phyloP scores from a whole-genome alignment of 2,888 invertebrate species.

The Apamea anceps region DNA sequence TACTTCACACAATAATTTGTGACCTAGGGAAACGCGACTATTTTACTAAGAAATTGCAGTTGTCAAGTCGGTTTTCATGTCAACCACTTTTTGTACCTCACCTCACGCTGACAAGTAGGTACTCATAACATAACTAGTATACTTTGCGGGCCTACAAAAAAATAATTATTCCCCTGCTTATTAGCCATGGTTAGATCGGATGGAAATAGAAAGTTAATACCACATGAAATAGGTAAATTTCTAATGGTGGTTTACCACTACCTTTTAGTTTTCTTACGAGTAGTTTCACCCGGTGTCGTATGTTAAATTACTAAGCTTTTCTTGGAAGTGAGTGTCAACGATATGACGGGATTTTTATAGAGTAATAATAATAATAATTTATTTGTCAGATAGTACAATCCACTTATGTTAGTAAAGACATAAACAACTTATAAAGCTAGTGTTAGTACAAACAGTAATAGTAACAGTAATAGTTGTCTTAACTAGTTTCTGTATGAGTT shows the following conservation, averaged over 20 bases:
- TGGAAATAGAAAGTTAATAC: constrained; percentile 65
- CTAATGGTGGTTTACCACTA: constrained; percentile 59
- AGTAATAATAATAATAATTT: too few species aligned
- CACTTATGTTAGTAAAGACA: too few species aligned
- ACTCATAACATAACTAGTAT: constrained; percentile 44
- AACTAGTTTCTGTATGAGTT: background rate
- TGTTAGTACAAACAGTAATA: too few species aligned
- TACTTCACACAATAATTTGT: constrained; percentile 8
- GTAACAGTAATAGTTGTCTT: background rate
- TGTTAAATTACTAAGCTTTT: constrained; percentile 51
- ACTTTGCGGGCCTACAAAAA: constrained; percentile 60
- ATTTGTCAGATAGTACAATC: too few species aligned
- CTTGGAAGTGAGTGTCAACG: constrained; percentile 25
- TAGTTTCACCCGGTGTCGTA: constrained; percentile 59
- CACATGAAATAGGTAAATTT: constrained; percentile 62
- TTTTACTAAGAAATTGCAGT: constrained; percentile 45
- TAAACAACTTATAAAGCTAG: too few species aligned
- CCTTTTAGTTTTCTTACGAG: constrained; percentile 59
- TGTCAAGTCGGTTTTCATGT: constrained; percentile 55
- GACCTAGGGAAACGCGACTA: constrained; percentile 28
- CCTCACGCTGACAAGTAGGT: constrained; percentile 29
- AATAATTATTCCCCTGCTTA: constrained; percentile 58
- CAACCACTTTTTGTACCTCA: constrained; percentile 58
- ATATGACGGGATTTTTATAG: constrained; percentile 32
- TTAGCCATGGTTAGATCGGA: constrained; percentile 54